A percentile compares a stretch with the other conserved stretches of the same genome.
Evolutionary conservation across 2,888 invertebrate genomes (phyloP).

Genomic region (Zele albiditarsus): DNA sequence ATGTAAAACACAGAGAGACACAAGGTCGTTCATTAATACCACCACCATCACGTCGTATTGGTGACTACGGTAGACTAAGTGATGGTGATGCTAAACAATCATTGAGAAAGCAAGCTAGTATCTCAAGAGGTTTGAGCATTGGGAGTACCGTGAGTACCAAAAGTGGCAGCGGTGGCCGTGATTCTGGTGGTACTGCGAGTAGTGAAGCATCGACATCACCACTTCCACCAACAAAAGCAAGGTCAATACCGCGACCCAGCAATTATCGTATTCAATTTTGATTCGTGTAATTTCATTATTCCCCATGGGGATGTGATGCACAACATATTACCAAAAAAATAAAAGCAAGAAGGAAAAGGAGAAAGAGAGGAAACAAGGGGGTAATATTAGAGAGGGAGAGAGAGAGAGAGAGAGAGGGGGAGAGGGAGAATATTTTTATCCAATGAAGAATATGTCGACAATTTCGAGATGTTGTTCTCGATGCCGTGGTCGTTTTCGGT

Average conservation of each 20-base stretch:
- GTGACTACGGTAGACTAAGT: constrained; percentile 77
- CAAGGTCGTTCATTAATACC: constrained; percentile 75
- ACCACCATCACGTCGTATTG: constrained; percentile 75
- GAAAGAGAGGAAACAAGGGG: not conserved
- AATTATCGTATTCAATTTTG: constrained; percentile 86
- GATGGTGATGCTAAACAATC: constrained; percentile 72
- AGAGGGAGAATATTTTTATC: too few relatives aligned
- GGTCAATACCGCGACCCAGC: constrained; percentile 78
- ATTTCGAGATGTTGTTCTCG: not conserved
- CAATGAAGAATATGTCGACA: not conserved
- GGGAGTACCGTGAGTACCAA: constrained; percentile 71
- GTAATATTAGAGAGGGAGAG: not conserved
- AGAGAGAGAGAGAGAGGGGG: too few relatives aligned
- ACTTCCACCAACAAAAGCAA: constrained; percentile 79
- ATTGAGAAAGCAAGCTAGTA: constrained; percentile 59
- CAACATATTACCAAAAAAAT: not conserved
- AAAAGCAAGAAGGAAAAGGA: not conserved
- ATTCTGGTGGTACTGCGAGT: constrained; percentile 75
- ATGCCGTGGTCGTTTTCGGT: not conserved
- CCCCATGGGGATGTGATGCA: not conserved
- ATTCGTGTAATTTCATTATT: constrained; percentile 36
- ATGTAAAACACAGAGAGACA: constrained; percentile 70
- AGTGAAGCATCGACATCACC: constrained; percentile 76
- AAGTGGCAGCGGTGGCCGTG: constrained; percentile 74
- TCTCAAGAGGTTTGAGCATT: constrained; percentile 67